phyloP scores from a whole-genome alignment of 2,888 invertebrate genomes.

The Capitulum mitella region DNA sequence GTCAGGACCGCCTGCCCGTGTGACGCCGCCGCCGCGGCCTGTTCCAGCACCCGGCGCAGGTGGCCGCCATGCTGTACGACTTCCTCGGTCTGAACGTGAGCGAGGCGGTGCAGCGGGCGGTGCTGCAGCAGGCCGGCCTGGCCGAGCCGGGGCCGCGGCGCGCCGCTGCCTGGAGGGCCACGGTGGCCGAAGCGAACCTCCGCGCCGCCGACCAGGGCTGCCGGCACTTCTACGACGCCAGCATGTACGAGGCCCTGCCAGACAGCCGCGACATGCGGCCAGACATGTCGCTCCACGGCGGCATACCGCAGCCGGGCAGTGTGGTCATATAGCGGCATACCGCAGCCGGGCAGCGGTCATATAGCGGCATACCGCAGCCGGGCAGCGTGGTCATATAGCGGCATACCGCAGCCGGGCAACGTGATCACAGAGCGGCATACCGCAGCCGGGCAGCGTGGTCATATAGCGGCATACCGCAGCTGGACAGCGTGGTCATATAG shows the following conservation, averaged over 20 bases:
- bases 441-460: no score
- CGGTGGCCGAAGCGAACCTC: neutral
- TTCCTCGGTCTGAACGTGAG: conserved; percentile 34
- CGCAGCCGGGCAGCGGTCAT: no score
- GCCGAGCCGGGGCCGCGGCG: neutral
- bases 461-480: no score
- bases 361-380: no score
- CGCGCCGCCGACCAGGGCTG: neutral
- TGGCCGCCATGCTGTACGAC: conserved; percentile 38
- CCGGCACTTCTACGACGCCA: conserved; percentile 8
- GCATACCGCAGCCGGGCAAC: no score
- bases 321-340: neutral
- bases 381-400: no score
- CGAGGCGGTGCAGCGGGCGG: conserved; percentile 20
- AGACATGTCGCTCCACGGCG: neutral
- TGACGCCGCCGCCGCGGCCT: neutral
- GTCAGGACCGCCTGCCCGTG: neutral
- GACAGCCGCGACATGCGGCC: neutral
- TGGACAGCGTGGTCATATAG: neutral
- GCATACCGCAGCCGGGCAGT: neutral
- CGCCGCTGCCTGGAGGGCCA: neutral
- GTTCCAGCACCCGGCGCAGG: conserved; percentile 26
- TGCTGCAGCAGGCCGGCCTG: neutral
- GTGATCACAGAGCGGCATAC: no score
- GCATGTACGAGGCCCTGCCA: neutral